Evolutionary conservation across 2,797 vertebrate genomes (phyloP), one percentile per base, ranked within the genome.

Genomic region (Eutrigla gurnardus): DNA sequence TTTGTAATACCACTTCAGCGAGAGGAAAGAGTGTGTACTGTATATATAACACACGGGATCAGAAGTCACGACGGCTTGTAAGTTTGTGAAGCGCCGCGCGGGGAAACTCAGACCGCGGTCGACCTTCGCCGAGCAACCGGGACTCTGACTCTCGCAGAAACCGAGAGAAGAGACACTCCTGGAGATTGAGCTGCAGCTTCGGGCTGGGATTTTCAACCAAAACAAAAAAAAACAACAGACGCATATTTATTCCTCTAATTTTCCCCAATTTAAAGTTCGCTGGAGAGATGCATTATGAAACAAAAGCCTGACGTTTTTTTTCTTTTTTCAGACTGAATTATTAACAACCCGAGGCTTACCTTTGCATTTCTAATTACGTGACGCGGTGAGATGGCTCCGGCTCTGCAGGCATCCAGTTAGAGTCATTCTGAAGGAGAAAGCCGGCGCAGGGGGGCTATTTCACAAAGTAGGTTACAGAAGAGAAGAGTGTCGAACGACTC

Each of bases 341-440:
- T 90, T 76, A 88, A 84, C 77, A 75, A 86, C 86, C 84, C 78
- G 12, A 72, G 86, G 85, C 90, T 87, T 90, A 91, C 90, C 90
- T 92, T 87, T 88, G 87, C 86, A 88, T 90, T 90, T 90, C 80
- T 91, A 92, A 92, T 91, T 91, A 91, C 25, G 53, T 67, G 74
- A 84, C 65, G 50, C 73, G 61, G 77, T 53, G 55, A 65, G 74
- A 78, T 33, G 7, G 78, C 80, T 65, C 64, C 40, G 7, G 13
- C 78, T 87, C 84, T 82, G 82, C 88, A 78, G 89, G 81, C 89
- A 53, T 73, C 83, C 73, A 62, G 75, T 64, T 39, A 25, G 66
- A 47, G 67, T 80, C 87, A 72, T 8, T 85, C 53, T 81, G 84
- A 85, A 85, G 84, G 84, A 83, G 80, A 85, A 85, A 83, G 67